Evolutionary conservation across 2,888 invertebrate genomes (phyloP), one percentile per base, ranked within the genome.

Genomic region (Argynnis bischoffii): DNA sequence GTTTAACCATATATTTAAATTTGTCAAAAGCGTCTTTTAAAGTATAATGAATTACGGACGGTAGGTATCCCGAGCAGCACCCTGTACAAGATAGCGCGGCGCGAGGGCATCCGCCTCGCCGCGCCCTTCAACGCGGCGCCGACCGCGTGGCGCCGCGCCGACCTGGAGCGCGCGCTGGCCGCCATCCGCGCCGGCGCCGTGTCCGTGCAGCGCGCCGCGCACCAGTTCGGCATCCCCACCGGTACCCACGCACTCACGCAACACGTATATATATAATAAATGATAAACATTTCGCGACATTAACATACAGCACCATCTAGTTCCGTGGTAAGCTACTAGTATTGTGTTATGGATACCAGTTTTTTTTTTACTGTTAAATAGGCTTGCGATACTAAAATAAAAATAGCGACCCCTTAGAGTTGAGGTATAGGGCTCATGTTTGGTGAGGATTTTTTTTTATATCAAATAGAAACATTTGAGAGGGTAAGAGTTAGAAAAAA

Each of bases 91-190:
- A 97, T 98, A 79, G 98, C 97, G 46, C 94, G 97, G 73, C 95
- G 97, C 78, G 97, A 98, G 88, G 97, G 97, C 75, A 98, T 98
- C 84, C 95, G 97, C 64, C 90, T 98, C 81, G 96, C 97, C 59
- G 97, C 97, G 69, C 98, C 98, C 5, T 98, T 98, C 90, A 97
- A 97, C 93, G 97, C 97, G 63, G 97, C 97, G 73, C 97, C 97
- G 48, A 97, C 97, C 35, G 95, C 97, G 48, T 98, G 97, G 97
- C 95, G 96, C 16, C 96, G 96, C 48, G 96, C 96, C 74, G 97
- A 97, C 88, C 93, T 97, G 77, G 95, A 95, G 88, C 95, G 96
- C 76, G 97, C 97, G 71, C 93, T 98, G 66, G 96, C 96, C 82
- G 94, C 97, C 74, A 97, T 97, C 79, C 94, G 97, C 78, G 94